phyloP scores from a whole-genome alignment of 2,797 vertebrate species.

The Microctenopoma steveboyesi region DNA sequence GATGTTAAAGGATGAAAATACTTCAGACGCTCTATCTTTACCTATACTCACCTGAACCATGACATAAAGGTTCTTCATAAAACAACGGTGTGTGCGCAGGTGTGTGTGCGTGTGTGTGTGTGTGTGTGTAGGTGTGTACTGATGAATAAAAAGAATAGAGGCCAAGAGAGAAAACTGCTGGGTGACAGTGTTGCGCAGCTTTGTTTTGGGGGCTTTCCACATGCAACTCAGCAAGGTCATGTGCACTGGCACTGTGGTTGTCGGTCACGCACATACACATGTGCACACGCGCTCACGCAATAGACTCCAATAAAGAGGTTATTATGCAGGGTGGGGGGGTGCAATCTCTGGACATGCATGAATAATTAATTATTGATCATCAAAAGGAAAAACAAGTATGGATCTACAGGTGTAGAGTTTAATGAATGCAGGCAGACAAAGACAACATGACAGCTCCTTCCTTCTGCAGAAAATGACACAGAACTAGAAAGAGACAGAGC shows the following conservation, averaged over 20 bases:
- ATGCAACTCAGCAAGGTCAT: constrained; percentile 78
- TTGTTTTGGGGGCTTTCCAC: constrained; percentile 82
- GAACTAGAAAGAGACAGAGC: constrained; percentile 61
- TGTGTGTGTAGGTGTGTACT: constrained; percentile 15
- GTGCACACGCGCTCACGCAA: constrained; percentile 1
- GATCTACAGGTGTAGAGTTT: constrained; percentile 3
- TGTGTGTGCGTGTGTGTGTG: constrained; percentile 24
- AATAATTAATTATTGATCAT: constrained; percentile 13
- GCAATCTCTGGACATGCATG: constrained; percentile 15
- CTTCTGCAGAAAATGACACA: constrained; percentile 45
- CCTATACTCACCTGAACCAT: constrained; percentile 14
- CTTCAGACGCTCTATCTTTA: neutral
- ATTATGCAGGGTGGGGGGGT: neutral
- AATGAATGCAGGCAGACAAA: neutral
- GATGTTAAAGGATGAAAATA: neutral
- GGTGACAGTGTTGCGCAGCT: constrained; percentile 52
- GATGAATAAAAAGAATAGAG: constrained; percentile 43
- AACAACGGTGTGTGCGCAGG: constrained; percentile 26
- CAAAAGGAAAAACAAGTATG: neutral
- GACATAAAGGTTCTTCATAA: constrained; percentile 33
- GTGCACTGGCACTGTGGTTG: constrained; percentile 75
- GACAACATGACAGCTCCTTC: constrained; percentile 1
- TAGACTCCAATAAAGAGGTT: constrained; percentile 30
- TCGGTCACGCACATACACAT: constrained; percentile 41
- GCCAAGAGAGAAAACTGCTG: constrained; percentile 50